Conservation (phyloP, 1,140 invertebrate species). For the Sycophila sp. region DNA sequence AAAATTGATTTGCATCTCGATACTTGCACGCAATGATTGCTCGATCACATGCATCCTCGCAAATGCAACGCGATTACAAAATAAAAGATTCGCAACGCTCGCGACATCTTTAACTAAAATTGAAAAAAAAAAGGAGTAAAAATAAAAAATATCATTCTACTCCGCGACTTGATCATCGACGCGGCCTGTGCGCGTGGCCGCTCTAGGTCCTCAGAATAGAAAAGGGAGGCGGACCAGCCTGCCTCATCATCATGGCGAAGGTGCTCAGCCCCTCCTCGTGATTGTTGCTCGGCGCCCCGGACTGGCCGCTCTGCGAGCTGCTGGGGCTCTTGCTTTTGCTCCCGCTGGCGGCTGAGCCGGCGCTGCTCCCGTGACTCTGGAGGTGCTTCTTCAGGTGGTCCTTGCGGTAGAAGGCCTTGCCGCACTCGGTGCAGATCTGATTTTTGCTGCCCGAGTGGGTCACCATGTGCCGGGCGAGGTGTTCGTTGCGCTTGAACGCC, state of each 20-base stretch:
- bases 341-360: slow-evolving; percentile 44
- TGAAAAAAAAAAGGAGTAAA: no score
- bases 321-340: slow-evolving; percentile 25
- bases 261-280: slow-evolving; percentile 53
- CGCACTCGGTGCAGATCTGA: slow-evolving; percentile 70
- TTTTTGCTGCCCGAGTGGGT: slow-evolving; percentile 68
- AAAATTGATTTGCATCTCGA: no score
- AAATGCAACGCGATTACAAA: no score
- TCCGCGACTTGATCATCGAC: no score
- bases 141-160: no score
- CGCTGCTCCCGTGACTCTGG: slow-evolving; percentile 64
- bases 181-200: no score
- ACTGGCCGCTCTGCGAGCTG: slow-evolving; percentile 7
- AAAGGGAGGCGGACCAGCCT: slow-evolving; percentile 59
- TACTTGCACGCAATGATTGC: no score
- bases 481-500: slow-evolving; percentile 69
- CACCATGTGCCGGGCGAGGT: slow-evolving; percentile 68
- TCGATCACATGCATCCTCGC: no score
- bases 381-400: slow-evolving; percentile 72
- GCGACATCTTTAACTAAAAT: no score
- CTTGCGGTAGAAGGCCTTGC: slow-evolving; percentile 71
- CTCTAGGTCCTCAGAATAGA: slow-evolving; percentile 59
- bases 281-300: slow-evolving; percentile 42
- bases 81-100: no score
- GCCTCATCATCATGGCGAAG: slow-evolving; percentile 61